Evolutionary conservation across 2,888 invertebrate genomes (phyloP), one percentile per base, ranked within the genome.

Genomic region (Nomada goodeniana): DNA sequence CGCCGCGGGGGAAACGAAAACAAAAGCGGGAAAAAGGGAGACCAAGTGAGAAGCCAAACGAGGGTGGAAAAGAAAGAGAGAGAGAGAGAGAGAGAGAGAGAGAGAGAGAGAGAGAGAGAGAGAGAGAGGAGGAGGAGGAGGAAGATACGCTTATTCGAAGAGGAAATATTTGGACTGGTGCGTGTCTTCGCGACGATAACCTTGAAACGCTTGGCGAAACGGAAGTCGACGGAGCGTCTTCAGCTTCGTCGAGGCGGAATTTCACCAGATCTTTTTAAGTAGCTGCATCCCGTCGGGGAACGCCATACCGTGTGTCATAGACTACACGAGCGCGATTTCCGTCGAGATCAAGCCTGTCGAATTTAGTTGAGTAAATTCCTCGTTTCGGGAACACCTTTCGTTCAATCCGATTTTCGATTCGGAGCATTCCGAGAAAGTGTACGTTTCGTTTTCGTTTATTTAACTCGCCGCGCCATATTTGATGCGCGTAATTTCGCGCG

Each of bases 101-200:
- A 7, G 18, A 7, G 65, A 4, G 36, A 36, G 36, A 36, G 36
- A 36, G 36, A 7, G 36, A 36, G 29, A 26, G 26, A 26, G 29
- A 29, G 26, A 29, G 36, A 7, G 18, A 7, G 65, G 29, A n/a
- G n/a, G n/a, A n/a, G n/a, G n/a, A n/a, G 15, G 52, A 36, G 57
- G 23, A 53, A 26, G n/a, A 26, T 57, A 63, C 55, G n/a, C 44
- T 50, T 59, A 69, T 59, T 65, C 80, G 72, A 29, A 72, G 60
- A 18, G 68, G 69, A 82, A 81, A 80, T 81, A 82, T 80, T 82
- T 81, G 59, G 63, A 68, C 29, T 71, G 44, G 26, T 47, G 44
- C 26, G 29, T n/a, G 64, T 68, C 75, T 71, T 61, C 59, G 57
- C 26, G 47, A 13, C 5, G 76, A n/a, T 55, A 76, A 80, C 82